These are phyloP conservation scores for Nomada fabriciana DNA, from an alignment of 2,888 invertebrate species.

Conservation along the genomic window DNA sequence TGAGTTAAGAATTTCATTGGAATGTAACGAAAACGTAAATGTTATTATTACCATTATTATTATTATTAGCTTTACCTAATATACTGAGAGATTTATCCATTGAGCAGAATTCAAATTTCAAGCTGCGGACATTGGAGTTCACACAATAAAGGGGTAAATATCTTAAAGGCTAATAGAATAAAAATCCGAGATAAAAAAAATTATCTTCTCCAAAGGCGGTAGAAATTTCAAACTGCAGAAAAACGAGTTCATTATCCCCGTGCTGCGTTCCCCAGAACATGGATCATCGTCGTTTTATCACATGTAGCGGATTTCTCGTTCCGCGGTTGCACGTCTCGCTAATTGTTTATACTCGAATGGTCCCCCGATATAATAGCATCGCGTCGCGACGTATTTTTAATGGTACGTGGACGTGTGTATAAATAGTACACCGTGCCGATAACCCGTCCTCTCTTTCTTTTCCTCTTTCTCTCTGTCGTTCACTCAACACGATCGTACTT, in stretches of 20 bases:
- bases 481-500: neutral
- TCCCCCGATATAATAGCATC: slow-evolving; percentile 49
- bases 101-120: no score
- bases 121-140: no score
- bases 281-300: neutral
- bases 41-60: neutral
- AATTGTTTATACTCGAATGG: slow-evolving; percentile 52
- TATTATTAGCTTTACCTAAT: neutral
- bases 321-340: slow-evolving; percentile 13
- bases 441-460: slow-evolving; percentile 57
- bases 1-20: no score
- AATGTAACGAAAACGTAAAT: no score
- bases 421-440: slow-evolving; percentile 68
- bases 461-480: slow-evolving; percentile 9
- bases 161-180: neutral
- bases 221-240: neutral
- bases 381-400: slow-evolving; percentile 64
- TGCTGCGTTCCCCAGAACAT: neutral
- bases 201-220: neutral
- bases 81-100: no score
- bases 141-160: no score
- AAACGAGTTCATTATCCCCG: neutral
- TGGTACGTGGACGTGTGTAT: slow-evolving; percentile 57
- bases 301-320: neutral
- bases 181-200: no score